Evolutionary conservation across 2,888 invertebrate genomes (phyloP).

Genomic region (Ceriagrion tenellum): DNA sequence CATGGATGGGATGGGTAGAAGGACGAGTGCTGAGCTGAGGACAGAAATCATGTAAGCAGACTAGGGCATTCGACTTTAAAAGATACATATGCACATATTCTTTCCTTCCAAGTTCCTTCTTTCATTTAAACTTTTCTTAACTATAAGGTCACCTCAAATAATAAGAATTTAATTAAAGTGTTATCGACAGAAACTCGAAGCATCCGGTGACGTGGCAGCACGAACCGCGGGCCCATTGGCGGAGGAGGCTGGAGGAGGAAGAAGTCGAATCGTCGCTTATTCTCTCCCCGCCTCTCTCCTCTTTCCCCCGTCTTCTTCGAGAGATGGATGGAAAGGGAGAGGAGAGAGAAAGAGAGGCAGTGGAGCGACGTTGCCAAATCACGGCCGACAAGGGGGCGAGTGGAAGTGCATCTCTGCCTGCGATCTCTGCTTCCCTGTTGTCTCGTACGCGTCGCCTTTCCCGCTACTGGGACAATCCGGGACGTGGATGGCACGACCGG

Average conservation of each 20-base stretch:
- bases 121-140: too few relatives aligned
- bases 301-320: background rate
- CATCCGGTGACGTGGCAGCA: too few relatives aligned
- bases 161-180: too few relatives aligned
- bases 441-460: background rate
- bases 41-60: too few relatives aligned
- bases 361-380: conserved; percentile 1
- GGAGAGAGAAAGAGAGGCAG: background rate
- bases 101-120: too few relatives aligned
- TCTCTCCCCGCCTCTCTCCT: background rate
- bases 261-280: background rate
- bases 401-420: background rate
- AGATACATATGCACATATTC: too few relatives aligned
- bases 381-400: background rate
- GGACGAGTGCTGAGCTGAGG: too few relatives aligned
- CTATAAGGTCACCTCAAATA: too few relatives aligned
- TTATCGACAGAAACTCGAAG: too few relatives aligned
- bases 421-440: background rate
- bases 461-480: background rate
- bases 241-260: background rate
- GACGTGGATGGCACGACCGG: background rate
- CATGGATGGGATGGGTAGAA: too few relatives aligned
- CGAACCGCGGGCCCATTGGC: too few relatives aligned
- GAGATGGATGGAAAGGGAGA: background rate
- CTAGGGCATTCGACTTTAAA: too few relatives aligned